Percentiles rank a stretch among this genome's conserved stretches.
phyloP scores from a whole-genome alignment of 2,797 vertebrate genomes.

The Sebastes cheni region DNA sequence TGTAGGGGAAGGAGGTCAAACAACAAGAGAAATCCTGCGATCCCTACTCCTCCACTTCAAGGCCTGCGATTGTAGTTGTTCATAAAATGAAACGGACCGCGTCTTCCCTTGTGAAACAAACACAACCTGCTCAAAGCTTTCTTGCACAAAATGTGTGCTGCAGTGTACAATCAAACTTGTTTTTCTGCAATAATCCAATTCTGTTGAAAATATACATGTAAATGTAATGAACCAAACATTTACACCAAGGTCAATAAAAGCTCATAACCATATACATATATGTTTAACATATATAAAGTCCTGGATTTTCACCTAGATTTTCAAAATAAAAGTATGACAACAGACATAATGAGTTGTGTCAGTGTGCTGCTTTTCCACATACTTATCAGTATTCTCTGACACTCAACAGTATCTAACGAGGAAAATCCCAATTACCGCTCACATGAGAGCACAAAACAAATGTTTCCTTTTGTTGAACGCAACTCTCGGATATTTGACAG shows the following conservation, averaged over 20 bases:
- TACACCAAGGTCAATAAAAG: neutral
- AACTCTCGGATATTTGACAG: neutral
- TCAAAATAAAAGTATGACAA: neutral
- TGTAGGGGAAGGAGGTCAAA: neutral
- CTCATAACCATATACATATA: neutral
- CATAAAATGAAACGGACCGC: neutral
- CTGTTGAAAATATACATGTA: neutral
- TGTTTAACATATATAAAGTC: neutral
- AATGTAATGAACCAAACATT: neutral
- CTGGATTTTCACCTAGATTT: neutral
- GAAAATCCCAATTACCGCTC: neutral
- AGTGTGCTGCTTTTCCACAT: neutral
- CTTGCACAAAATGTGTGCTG: neutral
- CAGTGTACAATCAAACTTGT: neutral
- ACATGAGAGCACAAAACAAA: slow-evolving; percentile 11
- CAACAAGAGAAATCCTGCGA: neutral
- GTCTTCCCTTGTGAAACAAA: neutral
- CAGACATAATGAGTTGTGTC: neutral
- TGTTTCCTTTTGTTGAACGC: neutral
- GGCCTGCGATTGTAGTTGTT: neutral
- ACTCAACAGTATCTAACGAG: neutral
- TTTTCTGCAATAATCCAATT: neutral
- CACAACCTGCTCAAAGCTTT: neutral
- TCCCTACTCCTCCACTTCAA: neutral
- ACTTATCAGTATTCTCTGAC: neutral